Evolutionary conservation across 2,113 vertebrate species (phyloP).

Genomic region (Tricholaema leucomelas): DNA sequence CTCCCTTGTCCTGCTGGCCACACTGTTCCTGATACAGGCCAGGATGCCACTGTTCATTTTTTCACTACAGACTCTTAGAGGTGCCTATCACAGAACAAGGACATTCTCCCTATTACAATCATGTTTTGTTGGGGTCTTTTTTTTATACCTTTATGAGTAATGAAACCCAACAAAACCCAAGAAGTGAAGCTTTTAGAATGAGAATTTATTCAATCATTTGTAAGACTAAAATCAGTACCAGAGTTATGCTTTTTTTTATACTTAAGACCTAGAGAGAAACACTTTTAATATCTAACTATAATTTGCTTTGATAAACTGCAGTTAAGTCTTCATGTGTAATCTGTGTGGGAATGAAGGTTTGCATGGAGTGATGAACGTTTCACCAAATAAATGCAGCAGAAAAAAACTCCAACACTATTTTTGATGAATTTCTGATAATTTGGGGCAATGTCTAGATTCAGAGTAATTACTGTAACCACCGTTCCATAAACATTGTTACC

Average conservation of each 20-base stretch:
- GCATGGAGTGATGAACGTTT: neutral
- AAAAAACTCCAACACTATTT: neutral
- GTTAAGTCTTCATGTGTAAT: neutral
- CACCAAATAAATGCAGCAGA: neutral
- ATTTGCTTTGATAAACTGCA: neutral
- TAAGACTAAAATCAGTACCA: neutral
- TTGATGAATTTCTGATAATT: conserved; percentile 18
- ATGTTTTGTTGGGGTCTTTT: neutral
- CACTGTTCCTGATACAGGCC: too few species aligned
- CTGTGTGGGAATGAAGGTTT: neutral
- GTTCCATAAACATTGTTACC: neutral
- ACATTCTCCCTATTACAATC: neutral
- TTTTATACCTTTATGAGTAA: neutral
- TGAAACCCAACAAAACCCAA: neutral
- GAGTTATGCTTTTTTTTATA: neutral
- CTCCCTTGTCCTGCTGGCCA: too few species aligned
- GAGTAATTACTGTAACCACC: neutral
- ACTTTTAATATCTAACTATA: neutral
- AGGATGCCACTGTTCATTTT: neutral
- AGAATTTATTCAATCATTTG: neutral
- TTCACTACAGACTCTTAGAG: neutral
- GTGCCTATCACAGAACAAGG: neutral
- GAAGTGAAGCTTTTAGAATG: neutral
- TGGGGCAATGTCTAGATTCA: neutral
- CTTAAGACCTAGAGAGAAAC: neutral